Evolutionary conservation across 2,113 vertebrate species (phyloP).

Genomic region (Zapornia atra): DNA sequence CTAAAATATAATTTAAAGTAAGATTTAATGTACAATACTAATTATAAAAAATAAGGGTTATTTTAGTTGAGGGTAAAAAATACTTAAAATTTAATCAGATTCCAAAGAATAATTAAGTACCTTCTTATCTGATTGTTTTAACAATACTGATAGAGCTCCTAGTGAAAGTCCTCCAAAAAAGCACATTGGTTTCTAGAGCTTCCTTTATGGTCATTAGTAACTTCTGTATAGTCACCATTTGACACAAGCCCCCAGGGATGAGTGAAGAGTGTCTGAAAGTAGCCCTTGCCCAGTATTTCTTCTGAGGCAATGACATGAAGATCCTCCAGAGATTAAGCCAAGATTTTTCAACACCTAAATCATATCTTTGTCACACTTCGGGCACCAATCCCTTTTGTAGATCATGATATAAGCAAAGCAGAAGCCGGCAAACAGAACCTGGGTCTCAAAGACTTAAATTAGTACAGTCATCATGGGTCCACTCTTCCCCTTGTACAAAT

Average conservation of each 20-base stretch:
- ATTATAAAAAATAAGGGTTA: not conserved
- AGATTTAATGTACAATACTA: not conserved
- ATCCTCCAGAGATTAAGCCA: not conserved
- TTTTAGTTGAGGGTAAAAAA: not conserved
- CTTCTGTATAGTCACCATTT: not conserved
- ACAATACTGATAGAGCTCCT: not conserved
- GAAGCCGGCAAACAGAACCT: not conserved
- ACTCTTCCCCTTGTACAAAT: not conserved
- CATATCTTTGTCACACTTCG: not conserved
- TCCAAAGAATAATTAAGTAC: not conserved
- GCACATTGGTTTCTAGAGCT: not conserved
- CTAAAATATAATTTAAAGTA: not conserved
- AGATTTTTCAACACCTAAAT: not conserved
- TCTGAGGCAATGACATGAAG: not conserved
- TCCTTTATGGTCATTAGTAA: not conserved
- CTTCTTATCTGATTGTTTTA: not conserved
- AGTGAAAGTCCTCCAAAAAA: not conserved
- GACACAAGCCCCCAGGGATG: not conserved
- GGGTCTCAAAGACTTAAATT: not conserved
- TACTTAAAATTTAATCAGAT: not conserved
- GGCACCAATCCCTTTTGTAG: not conserved
- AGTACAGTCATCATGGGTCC: not conserved
- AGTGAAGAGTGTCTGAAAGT: not conserved
- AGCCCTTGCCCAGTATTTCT: not conserved
- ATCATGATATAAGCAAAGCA: not conserved